These are phyloP conservation scores for Micromussa lordhowensis DNA, from an alignment of 92 coral and sea anemone species.

Conservation along the genomic window DNA sequence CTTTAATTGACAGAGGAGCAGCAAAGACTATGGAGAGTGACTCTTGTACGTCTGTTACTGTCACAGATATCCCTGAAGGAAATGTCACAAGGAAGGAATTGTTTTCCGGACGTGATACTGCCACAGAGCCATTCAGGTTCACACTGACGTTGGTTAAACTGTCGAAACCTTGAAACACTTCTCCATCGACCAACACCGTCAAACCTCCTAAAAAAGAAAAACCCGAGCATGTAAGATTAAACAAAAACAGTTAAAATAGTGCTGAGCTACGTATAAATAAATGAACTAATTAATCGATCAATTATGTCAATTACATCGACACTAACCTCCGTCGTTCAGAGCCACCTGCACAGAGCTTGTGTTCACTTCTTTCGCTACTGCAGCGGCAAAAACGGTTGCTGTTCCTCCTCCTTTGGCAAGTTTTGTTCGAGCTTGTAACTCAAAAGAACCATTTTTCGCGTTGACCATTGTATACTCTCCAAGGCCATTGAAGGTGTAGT, in stretches of 20 bases:
- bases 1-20: constrained; percentile 15
- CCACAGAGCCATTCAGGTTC: constrained; percentile 40
- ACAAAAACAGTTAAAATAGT: no score
- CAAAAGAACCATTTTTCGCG: constrained; percentile 55
- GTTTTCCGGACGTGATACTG: constrained; percentile 49
- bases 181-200: constrained; percentile 50
- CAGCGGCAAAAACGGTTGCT: constrained; percentile 67
- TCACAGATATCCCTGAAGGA: constrained; percentile 30
- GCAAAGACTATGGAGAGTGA: constrained; percentile 48
- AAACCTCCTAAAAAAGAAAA: constrained; percentile 2
- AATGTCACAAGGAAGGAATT: constrained; percentile 26
- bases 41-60: neutral
- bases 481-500: constrained; percentile 83
- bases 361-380: constrained; percentile 7
- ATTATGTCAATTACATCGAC: no score
- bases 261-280: no score
- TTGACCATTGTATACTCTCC: constrained; percentile 77
- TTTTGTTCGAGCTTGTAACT: constrained; percentile 78
- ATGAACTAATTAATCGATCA: no score
- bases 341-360: constrained; percentile 11
- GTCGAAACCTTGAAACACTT: constrained; percentile 11
- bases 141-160: constrained; percentile 33
- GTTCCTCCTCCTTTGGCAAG: constrained; percentile 53
- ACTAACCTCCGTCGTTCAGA: constrained; percentile 20
- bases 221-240: neutral